phyloP scores from a whole-genome alignment of 2,888 invertebrate species.

The Ophion obscuratus region DNA sequence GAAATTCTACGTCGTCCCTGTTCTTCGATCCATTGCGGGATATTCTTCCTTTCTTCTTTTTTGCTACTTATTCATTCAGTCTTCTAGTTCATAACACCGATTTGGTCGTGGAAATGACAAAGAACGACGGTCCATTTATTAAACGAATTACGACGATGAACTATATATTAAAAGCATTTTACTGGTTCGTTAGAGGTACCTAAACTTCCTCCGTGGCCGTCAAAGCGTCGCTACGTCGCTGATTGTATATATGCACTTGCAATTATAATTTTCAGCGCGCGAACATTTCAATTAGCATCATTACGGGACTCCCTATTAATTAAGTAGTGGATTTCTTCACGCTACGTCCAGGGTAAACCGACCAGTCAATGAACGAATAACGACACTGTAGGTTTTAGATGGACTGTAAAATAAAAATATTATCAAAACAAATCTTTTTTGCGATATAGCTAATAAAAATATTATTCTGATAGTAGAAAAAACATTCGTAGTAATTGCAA shows the following conservation, averaged over 20 bases:
- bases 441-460: too few species aligned
- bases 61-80: constrained; percentile 22
- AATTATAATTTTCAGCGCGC: constrained; percentile 50
- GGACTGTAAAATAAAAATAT: too few species aligned
- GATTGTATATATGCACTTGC: constrained; percentile 39
- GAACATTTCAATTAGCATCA: constrained; percentile 32
- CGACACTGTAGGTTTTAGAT: too few species aligned
- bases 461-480: too few species aligned
- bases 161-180: neutral
- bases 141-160: constrained; percentile 31
- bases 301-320: neutral
- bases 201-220: neutral
- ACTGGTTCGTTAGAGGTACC: constrained; percentile 12
- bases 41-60: constrained; percentile 11
- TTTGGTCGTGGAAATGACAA: constrained; percentile 26
- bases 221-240: constrained; percentile 6
- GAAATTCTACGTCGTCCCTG: constrained; percentile 8
- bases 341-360: neutral
- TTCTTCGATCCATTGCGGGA: constrained; percentile 5
- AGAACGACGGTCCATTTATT: constrained; percentile 19
- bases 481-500: too few species aligned
- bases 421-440: too few species aligned
- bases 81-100: constrained; percentile 7
- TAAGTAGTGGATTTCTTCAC: neutral
- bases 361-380: too few species aligned